Conservation (phyloP, 2,888 invertebrate species). For the Chirona hameri region DNA sequence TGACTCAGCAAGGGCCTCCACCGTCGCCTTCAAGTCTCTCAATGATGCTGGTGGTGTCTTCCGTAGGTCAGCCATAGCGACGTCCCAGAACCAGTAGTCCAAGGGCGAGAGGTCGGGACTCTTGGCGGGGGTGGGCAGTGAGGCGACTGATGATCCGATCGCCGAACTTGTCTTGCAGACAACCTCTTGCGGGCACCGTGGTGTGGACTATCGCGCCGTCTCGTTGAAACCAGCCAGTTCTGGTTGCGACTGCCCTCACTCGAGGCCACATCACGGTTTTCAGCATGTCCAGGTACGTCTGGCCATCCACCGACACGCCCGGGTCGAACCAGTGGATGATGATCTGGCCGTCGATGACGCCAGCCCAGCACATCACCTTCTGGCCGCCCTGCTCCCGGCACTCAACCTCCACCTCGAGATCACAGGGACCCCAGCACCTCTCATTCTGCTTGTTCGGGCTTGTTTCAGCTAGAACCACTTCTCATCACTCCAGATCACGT, state of each 20-base stretch:
- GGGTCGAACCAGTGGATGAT: not conserved
- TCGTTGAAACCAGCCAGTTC: not conserved
- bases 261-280: not conserved
- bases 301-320: not conserved
- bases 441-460: not conserved
- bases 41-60: too few relatives aligned
- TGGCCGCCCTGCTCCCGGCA: not conserved
- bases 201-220: not conserved
- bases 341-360: not conserved
- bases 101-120: too few relatives aligned
- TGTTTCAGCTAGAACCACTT: not conserved
- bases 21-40: too few relatives aligned
- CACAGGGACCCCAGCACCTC: not conserved
- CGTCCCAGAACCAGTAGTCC: too few relatives aligned
- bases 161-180: not conserved
- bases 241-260: not conserved
- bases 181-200: not conserved
- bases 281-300: not conserved
- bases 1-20: too few relatives aligned
- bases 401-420: not conserved
- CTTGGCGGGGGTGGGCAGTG: not conserved
- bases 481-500: not conserved
- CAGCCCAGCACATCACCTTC: not conserved
- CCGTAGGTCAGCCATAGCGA: too few relatives aligned
- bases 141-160: not conserved